Conservation (phyloP, 2,113 vertebrate genomes). For the Himantopus leucocephalus region DNA sequence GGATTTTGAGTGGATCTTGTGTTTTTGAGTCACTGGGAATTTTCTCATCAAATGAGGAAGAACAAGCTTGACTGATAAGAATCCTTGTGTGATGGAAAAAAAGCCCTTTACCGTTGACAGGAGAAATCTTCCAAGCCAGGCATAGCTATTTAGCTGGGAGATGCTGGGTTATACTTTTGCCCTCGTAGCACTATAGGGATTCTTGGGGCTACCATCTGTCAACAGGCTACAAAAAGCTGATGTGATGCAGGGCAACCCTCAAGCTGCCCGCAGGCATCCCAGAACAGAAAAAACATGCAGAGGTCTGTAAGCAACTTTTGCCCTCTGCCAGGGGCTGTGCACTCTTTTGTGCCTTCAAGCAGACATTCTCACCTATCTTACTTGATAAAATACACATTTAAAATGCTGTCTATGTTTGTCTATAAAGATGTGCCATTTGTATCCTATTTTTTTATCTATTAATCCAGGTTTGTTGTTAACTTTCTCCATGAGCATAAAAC, state of each 20-base stretch:
- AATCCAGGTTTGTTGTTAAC: neutral
- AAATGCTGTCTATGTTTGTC: neutral
- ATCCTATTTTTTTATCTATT: neutral
- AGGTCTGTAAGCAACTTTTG: constrained; percentile 15
- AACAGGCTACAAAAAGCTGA: constrained; percentile 9
- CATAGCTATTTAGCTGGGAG: neutral
- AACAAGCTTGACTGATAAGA: neutral
- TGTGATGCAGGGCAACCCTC: neutral
- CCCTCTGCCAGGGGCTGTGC: neutral
- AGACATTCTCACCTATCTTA: constrained; percentile 14
- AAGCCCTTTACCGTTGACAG: neutral
- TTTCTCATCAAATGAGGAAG: neutral
- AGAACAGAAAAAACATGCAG: neutral
- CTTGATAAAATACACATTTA: neutral
- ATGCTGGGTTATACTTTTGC: constrained; percentile 2
- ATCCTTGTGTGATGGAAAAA: neutral
- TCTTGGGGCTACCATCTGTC: constrained; percentile 1
- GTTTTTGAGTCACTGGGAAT: neutral
- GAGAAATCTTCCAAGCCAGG: neutral
- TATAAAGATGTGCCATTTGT: neutral
- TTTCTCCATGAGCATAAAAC: neutral
- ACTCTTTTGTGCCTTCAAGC: neutral
- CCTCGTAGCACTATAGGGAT: neutral
- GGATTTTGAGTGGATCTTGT: neutral
- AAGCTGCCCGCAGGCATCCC: neutral